Evolutionary conservation across 92 coral and sea anemone genomes (phyloP).

Genomic region (Nematostella vectensis): DNA sequence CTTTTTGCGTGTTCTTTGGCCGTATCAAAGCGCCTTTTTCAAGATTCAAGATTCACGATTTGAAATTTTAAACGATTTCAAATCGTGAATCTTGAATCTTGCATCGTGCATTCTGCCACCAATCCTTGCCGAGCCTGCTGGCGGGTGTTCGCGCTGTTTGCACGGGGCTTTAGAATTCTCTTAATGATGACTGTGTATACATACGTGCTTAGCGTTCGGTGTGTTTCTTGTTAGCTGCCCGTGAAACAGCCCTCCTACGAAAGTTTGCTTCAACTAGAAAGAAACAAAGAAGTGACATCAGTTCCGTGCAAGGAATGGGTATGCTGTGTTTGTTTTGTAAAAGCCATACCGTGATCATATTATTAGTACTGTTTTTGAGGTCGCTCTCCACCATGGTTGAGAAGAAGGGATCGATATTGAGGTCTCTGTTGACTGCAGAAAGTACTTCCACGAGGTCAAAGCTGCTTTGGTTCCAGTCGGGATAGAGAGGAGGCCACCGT

Average conservation of each 20-base stretch:
- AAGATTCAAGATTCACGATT: too few species aligned
- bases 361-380: constrained; percentile 43
- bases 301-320: constrained; percentile 41
- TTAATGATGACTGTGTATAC: too few species aligned
- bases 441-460: constrained; percentile 44
- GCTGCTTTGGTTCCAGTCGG: constrained; percentile 40
- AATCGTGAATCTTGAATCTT: too few species aligned
- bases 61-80: too few species aligned
- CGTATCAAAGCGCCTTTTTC: too few species aligned
- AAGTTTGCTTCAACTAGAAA: constrained; percentile 21
- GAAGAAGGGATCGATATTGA: constrained; percentile 37
- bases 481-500: constrained; percentile 58
- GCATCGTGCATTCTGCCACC: too few species aligned
- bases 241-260: constrained; percentile 12
- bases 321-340: constrained; percentile 45
- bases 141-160: too few species aligned
- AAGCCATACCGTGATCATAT: constrained; percentile 49
- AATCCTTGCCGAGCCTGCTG: too few species aligned
- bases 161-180: too few species aligned
- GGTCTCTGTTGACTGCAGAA: constrained; percentile 43
- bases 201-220: constrained; percentile 6
- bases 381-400: constrained; percentile 28
- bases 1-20: too few species aligned
- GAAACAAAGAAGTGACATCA: background rate
- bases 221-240: constrained; percentile 11